phyloP scores from a whole-genome alignment of 2,113 vertebrate species.

The Puffinus mauretanicus region DNA sequence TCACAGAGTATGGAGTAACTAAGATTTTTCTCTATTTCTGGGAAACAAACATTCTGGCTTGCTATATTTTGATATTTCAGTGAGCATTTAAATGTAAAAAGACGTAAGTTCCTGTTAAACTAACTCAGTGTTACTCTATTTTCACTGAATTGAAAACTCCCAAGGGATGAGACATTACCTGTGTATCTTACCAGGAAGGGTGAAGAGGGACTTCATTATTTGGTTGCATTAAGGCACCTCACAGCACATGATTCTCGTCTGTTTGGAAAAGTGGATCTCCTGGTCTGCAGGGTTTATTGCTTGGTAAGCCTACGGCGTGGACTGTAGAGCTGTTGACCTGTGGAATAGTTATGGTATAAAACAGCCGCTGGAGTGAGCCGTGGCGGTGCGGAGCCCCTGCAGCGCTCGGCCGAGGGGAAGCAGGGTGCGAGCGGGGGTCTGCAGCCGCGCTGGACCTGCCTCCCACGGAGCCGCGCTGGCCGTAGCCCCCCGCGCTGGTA shows the following conservation, averaged over 20 bases:
- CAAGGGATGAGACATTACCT: background rate
- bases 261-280: background rate
- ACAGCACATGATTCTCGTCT: fast-evolving
- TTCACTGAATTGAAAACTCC: background rate
- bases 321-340: background rate
- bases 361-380: fast-evolving
- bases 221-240: background rate
- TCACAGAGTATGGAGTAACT: background rate
- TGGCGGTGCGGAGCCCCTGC: fast-evolving
- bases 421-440: fast-evolving
- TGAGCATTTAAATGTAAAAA: background rate
- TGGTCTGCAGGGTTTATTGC: background rate
- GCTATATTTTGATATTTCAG: background rate
- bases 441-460: background rate
- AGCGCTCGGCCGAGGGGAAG: background rate
- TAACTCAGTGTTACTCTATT: background rate
- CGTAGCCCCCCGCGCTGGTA: fast-evolving
- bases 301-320: fast-evolving
- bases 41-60: background rate
- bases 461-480: fast-evolving
- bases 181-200: background rate
- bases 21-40: background rate
- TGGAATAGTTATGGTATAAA: background rate
- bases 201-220: background rate
- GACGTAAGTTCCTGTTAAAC: background rate